phyloP scores from a whole-genome alignment of 2,797 vertebrate species.

The Lithobates sylvaticus region DNA sequence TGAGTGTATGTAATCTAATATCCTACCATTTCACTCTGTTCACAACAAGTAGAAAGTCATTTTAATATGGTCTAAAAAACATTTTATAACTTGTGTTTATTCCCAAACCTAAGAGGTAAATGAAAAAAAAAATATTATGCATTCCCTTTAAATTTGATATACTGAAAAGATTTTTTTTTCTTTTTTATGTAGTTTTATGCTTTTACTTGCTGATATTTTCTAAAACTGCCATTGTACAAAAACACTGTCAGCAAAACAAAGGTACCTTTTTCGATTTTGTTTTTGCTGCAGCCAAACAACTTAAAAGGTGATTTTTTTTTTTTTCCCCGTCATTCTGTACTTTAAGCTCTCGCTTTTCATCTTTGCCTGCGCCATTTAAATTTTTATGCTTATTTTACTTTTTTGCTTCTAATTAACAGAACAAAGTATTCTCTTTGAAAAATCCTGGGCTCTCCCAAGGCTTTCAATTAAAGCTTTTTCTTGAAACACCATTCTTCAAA shows the following conservation, averaged over 20 bases:
- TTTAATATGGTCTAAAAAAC: no score
- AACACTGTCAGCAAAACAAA: not conserved
- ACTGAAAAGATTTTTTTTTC: no score
- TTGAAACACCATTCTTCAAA: conserved; percentile 68
- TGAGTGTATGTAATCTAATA: no score
- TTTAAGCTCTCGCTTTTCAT: conserved; percentile 65
- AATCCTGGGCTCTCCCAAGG: conserved; percentile 65
- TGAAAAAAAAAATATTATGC: no score
- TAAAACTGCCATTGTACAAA: not conserved
- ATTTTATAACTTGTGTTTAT: no score
- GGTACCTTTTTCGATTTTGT: conserved; percentile 23
- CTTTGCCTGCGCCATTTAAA: conserved; percentile 69
- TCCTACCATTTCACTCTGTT: no score
- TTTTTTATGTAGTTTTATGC: no score
- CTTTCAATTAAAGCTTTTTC: conserved; percentile 66
- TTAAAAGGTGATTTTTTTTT: conserved; percentile 6
- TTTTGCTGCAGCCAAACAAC: conserved; percentile 11
- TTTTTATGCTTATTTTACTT: conserved; percentile 65
- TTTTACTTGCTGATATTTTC: not conserved
- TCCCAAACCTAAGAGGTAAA: no score
- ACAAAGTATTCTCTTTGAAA: conserved; percentile 70
- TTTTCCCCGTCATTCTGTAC: conserved; percentile 6
- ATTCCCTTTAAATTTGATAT: no score
- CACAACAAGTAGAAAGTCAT: no score
- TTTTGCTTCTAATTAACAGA: conserved; percentile 70